A percentile compares a stretch with the other conserved stretches of the same genome.
These are phyloP conservation scores for Acrossocheilus wenchowensis DNA, from an alignment of 2,797 vertebrate genomes.

Conservation along the genomic window DNA sequence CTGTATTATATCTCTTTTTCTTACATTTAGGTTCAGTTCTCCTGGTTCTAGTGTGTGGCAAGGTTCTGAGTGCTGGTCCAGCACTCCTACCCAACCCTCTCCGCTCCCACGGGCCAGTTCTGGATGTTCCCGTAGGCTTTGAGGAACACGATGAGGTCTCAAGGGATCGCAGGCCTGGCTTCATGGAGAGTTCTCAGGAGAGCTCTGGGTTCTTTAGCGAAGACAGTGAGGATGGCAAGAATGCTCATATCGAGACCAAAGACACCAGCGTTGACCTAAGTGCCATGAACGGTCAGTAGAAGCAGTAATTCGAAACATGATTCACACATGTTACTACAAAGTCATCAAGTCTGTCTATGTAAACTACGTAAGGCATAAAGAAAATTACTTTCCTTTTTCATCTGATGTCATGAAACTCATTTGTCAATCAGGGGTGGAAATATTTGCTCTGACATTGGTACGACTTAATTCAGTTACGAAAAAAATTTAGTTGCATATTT, in stretches of 20 bases:
- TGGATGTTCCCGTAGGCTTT: constrained; percentile 72
- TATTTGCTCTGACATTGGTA: background rate
- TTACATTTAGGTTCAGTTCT: constrained; percentile 64
- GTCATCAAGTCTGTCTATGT: background rate
- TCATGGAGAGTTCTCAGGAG: constrained; percentile 76
- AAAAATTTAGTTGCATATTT: too few relatives aligned
- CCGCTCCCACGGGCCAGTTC: constrained; percentile 66
- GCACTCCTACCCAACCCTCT: constrained; percentile 75
- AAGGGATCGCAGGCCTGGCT: constrained; percentile 55
- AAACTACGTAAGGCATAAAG: background rate
- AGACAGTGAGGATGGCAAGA: constrained; percentile 81
- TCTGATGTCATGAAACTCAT: background rate
- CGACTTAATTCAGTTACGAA: background rate
- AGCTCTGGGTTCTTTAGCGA: constrained; percentile 81
- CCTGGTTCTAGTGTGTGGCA: constrained; percentile 58
- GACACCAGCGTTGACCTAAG: constrained; percentile 76
- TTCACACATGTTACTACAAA: background rate
- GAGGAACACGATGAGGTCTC: constrained; percentile 65
- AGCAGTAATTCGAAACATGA: background rate
- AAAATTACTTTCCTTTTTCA: background rate
- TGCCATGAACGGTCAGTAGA: constrained; percentile 64
- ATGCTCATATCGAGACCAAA: constrained; percentile 75
- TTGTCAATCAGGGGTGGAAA: background rate
- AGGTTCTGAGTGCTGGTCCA: constrained; percentile 70
- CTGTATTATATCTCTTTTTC: background rate